Percentiles rank a stretch among this genome's conserved stretches.
These are phyloP conservation scores for Eurystomus gularis DNA, from an alignment of 2,113 vertebrate genomes.

Conservation along the genomic window DNA sequence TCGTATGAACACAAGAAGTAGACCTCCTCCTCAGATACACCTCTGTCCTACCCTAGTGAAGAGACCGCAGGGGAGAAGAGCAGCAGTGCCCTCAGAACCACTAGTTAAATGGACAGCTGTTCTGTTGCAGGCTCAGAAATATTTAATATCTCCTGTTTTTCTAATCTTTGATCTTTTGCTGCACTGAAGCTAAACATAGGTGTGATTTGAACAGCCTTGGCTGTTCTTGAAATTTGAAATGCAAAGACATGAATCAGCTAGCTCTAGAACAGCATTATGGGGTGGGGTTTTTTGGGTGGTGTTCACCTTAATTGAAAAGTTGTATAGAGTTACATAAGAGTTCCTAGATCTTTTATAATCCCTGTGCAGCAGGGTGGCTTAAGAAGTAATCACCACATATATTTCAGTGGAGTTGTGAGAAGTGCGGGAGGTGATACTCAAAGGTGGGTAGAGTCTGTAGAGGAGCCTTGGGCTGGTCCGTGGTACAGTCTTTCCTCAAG, in stretches of 20 bases:
- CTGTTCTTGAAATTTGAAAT: background rate
- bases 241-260: background rate
- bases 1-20: background rate
- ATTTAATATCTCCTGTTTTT: background rate
- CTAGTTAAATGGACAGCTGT: background rate
- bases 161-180: background rate
- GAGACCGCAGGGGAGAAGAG: background rate
- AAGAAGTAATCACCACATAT: background rate
- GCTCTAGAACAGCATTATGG: background rate
- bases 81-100: no score
- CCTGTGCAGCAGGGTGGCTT: background rate
- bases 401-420: background rate
- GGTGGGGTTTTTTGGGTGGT: background rate
- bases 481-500: accelerated
- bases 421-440: background rate
- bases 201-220: background rate
- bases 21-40: background rate
- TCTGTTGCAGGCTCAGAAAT: background rate
- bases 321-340: background rate
- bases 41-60: no score
- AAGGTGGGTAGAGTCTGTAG: background rate
- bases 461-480: background rate
- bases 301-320: background rate
- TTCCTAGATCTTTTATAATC: background rate
- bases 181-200: background rate